Evolutionary conservation across 2,113 vertebrate species (phyloP), one percentile per base, ranked within the genome.

Genomic region (Solenodon paradoxus): DNA sequence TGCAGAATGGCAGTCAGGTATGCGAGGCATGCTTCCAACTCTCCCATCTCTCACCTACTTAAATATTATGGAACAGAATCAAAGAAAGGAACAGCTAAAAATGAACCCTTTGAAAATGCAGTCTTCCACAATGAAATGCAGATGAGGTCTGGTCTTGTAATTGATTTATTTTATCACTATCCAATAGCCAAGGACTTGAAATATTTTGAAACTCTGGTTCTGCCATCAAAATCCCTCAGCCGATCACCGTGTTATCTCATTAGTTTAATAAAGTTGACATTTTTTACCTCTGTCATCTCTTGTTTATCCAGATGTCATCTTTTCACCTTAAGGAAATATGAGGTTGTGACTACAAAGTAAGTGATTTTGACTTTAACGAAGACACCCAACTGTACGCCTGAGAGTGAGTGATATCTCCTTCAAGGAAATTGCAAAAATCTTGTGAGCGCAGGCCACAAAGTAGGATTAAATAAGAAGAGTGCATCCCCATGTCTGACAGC

Each of bases 1-100:
- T 97, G 66, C 45, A 84, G 71, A 97, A 96, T 96, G 95, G 88
- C n/a, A 28, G 79, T 82, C 84, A 93, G 75, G 59, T 96, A 75
- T 93, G 89, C 2, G 24, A 61, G 59, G 89, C 92, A 80, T 12
- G 45, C 59, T 91, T 96, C 89, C 78, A 90, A 47, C 26, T 83
- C 71, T 88, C 63, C 47, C 68, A 91, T 85, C 82, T 26, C 95
- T 35, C 63, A 69, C 30, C 51, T 72, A 71, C 83, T 94, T 93
- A 79, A 93, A 66, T 77, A 47, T 26, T 74, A 64, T 16, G 22
- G 75, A 57, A 38, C 42, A 96, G 40, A 93, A 89, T 92, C 87
- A 83, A 87, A 66, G 80, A 9, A 75, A 79, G 19, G 3, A 30
- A 32, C 13, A 63, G n/a, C n/a, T 75, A 53, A 75, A 84, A 96